Evolutionary conservation across 2,888 invertebrate species (phyloP).

Genomic region (Escarpia spicata): DNA sequence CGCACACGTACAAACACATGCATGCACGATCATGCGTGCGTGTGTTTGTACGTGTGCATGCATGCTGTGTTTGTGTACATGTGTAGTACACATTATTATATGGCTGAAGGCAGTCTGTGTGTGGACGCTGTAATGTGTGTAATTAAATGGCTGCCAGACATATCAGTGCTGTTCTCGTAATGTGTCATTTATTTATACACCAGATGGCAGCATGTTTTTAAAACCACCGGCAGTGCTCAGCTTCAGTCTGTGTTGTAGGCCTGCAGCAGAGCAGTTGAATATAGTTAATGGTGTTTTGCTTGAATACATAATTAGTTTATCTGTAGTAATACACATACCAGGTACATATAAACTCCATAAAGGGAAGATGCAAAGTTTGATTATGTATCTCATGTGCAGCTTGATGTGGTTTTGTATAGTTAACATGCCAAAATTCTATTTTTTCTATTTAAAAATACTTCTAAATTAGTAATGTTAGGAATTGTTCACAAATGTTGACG

Average conservation of each 20-base stretch:
- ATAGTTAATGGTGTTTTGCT: not conserved
- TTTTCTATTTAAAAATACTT: no score
- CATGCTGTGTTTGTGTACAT: not conserved
- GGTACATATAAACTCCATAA: not conserved
- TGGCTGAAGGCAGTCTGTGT: not conserved
- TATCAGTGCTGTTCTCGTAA: not conserved
- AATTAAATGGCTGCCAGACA: not conserved
- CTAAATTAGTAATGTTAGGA: no score
- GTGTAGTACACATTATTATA: not conserved
- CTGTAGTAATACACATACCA: not conserved
- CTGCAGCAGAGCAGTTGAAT: not conserved
- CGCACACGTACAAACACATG: not conserved
- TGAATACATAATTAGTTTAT: not conserved
- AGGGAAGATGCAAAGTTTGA: not conserved
- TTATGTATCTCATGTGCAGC: no score
- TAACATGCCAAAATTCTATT: no score
- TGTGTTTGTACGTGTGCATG: not conserved
- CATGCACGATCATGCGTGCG: not conserved
- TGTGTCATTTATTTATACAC: not conserved
- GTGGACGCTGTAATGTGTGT: not conserved
- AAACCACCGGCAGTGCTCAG: not conserved
- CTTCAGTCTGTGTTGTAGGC: not conserved
- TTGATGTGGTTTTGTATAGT: no score
- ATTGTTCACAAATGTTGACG: no score
- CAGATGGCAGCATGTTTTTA: conserved; percentile 7